These are phyloP conservation scores for Phataginus tetradactyla DNA, from an alignment of 2,797 vertebrate genomes.

Conservation along the genomic window DNA sequence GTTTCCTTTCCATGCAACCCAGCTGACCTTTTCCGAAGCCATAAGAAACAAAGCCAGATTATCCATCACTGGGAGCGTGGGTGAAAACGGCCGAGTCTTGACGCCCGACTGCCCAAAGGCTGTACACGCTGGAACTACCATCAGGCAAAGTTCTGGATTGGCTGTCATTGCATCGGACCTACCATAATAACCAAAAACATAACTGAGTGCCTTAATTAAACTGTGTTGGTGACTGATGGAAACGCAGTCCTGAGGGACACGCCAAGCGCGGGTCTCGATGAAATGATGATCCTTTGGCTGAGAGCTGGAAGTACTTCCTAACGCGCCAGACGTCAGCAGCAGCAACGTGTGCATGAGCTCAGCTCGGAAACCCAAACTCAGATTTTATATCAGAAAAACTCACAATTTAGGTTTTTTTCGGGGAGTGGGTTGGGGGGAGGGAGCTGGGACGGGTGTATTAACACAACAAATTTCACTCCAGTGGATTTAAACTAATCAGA, in stretches of 20 bases:
- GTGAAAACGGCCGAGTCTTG: conserved; percentile 96
- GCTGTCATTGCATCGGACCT: conserved; percentile 98
- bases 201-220: conserved; percentile 98
- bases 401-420: conserved; percentile 87
- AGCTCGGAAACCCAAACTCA: conserved; percentile 93
- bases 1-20: conserved; percentile 77
- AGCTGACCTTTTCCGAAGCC: conserved; percentile 99
- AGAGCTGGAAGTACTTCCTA: conserved; percentile 84
- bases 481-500: conserved; percentile 89
- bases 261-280: conserved; percentile 83
- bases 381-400: conserved; percentile 92
- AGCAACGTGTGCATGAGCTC: conserved; percentile 90
- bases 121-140: conserved; percentile 93
- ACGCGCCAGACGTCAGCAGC: conserved; percentile 85
- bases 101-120: conserved; percentile 99
- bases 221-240: conserved; percentile 89
- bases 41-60: conserved; percentile 99
- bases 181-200: conserved; percentile 99
- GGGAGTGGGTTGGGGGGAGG: conserved; percentile 76
- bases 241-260: conserved; percentile 91
- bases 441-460: conserved; percentile 86
- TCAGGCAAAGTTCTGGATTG: conserved; percentile 97
- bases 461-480: conserved; percentile 88
- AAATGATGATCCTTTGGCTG: conserved; percentile 70
- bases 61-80: conserved; percentile 98